Conservation (phyloP, 1,140 invertebrate species). For the Linepithema humile region DNA sequence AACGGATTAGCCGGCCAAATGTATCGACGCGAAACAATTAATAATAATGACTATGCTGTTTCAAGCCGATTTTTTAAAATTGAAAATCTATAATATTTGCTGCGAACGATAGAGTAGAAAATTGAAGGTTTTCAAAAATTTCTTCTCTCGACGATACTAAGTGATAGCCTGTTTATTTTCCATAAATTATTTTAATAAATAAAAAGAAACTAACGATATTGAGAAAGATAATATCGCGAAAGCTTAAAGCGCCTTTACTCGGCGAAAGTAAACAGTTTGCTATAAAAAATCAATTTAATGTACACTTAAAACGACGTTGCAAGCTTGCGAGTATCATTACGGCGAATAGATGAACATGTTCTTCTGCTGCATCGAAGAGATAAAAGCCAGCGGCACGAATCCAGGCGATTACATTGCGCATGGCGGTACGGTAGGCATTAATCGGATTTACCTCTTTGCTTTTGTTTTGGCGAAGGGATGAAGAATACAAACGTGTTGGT, state of each 20-base stretch:
- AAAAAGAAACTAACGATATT: background rate
- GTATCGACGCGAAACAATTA: background rate
- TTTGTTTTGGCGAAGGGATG: background rate
- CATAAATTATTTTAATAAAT: too few species aligned
- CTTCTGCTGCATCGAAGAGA: background rate
- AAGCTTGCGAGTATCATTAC: constrained; percentile 15
- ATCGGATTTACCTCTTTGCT: constrained; percentile 59
- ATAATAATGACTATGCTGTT: background rate
- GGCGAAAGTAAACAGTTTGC: background rate
- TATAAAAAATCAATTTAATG: constrained; percentile 7
- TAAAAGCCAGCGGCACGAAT: constrained; percentile 21
- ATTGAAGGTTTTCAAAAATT: background rate
- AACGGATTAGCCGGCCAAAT: background rate
- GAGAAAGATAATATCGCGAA: background rate
- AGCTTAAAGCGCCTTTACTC: background rate
- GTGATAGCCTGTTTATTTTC: background rate
- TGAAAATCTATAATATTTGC: background rate
- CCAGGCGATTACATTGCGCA: background rate
- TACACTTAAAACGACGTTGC: background rate
- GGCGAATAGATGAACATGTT: constrained; percentile 12
- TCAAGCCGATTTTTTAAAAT: background rate
- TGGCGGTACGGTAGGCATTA: constrained; percentile 14
- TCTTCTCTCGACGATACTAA: background rate
- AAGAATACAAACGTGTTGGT: background rate
- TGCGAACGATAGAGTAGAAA: too few species aligned